phyloP scores from a whole-genome alignment of 2,797 vertebrate species.

The Gymnothorax reevesii region DNA sequence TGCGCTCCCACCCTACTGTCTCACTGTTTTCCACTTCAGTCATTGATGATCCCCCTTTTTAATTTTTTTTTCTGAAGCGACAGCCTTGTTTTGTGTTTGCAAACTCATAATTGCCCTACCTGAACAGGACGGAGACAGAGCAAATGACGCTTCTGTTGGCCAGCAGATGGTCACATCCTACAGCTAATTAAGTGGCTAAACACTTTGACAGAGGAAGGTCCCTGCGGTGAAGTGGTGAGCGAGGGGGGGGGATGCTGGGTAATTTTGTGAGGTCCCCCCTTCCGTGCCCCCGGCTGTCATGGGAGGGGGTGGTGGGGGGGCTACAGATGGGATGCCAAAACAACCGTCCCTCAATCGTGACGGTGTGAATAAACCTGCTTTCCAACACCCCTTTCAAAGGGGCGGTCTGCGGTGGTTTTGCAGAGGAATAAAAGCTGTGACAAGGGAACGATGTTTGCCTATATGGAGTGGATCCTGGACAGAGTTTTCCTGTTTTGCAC shows the following conservation, averaged over 20 bases:
- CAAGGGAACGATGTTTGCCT: not conserved
- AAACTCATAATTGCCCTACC: not conserved
- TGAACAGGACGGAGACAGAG: not conserved
- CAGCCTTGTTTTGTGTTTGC: not conserved
- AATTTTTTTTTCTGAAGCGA: not conserved
- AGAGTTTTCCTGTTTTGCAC: too few species aligned
- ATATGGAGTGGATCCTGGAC: not conserved
- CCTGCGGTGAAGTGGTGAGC: slow-evolving; percentile 30
- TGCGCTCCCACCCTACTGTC: too few species aligned
- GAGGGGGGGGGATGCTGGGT: slow-evolving; percentile 16
- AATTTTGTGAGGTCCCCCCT: slow-evolving; percentile 24
- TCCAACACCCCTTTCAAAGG: not conserved
- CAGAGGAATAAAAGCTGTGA: not conserved
- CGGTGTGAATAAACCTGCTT: not conserved
- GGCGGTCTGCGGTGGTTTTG: not conserved
- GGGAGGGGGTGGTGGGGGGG: not conserved
- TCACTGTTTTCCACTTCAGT: not conserved
- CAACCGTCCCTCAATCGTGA: not conserved
- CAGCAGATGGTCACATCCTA: slow-evolving; percentile 33
- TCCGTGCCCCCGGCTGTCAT: not conserved
- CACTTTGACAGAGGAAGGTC: slow-evolving; percentile 34
- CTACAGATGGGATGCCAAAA: not conserved
- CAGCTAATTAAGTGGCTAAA: slow-evolving; percentile 39
- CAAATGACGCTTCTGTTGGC: slow-evolving; percentile 22
- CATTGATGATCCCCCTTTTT: not conserved